These are phyloP conservation scores for Myripristis jacobus DNA, from an alignment of 2,797 vertebrate species.

Conservation along the genomic window DNA sequence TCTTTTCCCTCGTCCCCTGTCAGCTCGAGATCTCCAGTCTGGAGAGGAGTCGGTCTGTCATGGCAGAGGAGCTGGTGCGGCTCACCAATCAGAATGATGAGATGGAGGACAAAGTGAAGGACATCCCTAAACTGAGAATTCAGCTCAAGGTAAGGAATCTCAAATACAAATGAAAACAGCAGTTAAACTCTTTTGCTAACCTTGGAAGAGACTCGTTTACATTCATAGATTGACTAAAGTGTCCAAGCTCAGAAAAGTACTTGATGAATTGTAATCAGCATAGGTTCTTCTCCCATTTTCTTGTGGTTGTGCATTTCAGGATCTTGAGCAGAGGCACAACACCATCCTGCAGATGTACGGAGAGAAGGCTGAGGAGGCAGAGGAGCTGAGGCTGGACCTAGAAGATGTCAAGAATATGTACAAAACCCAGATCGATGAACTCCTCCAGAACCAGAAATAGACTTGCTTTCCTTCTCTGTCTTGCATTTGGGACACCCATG, in stretches of 20 bases:
- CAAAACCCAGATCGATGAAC: constrained; percentile 97
- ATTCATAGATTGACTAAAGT: neutral
- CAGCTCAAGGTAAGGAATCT: constrained; percentile 88
- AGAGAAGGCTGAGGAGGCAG: constrained; percentile 97
- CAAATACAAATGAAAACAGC: neutral
- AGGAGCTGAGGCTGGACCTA: constrained; percentile 95
- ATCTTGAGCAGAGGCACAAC: constrained; percentile 97
- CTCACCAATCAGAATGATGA: constrained; percentile 97
- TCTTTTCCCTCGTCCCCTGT: constrained; percentile 1
- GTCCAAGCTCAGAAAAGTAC: neutral
- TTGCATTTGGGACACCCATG: constrained; percentile 20
- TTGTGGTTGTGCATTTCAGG: constrained; percentile 80
- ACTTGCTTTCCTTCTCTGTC: constrained; percentile 9
- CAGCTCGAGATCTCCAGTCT: constrained; percentile 94
- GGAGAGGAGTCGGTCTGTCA: constrained; percentile 94
- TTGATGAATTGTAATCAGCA: no score
- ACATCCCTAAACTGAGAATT: constrained; percentile 89
- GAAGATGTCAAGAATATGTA: constrained; percentile 99
- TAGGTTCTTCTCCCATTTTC: neutral
- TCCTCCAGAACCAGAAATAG: constrained; percentile 89
- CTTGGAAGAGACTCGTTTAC: no score
- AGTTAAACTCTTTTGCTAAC: no score
- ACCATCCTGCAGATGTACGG: constrained; percentile 99
- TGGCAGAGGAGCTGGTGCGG: constrained; percentile 95
- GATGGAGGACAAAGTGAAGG: constrained; percentile 92